Conservation (phyloP, 2,113 vertebrate species). For the Cisticola juncidis region DNA sequence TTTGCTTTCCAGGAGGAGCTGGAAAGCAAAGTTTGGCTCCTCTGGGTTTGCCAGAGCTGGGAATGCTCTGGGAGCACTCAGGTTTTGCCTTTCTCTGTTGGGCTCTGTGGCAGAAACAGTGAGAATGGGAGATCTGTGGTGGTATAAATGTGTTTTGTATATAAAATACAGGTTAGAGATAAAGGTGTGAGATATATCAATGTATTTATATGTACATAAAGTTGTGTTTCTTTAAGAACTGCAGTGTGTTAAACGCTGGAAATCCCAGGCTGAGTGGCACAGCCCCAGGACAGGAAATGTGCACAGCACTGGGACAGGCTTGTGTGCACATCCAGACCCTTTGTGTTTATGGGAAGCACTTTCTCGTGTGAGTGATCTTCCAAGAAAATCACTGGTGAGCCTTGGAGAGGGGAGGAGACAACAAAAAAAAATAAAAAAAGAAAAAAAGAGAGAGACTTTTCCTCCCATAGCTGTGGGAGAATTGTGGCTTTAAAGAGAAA, state of each 20-base stretch:
- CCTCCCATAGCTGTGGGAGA: background rate
- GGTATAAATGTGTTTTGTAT: background rate
- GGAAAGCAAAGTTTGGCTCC: background rate
- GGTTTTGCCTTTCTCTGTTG: too few relatives aligned
- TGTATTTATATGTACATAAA: background rate
- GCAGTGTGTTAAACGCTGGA: background rate
- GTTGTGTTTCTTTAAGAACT: background rate
- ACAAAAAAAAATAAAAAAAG: background rate
- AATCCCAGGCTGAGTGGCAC: background rate
- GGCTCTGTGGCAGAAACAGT: background rate
- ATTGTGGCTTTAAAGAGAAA: background rate
- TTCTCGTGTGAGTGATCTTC: background rate
- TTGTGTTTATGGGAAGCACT: background rate
- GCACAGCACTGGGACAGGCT: accelerated
- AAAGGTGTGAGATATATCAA: accelerated
- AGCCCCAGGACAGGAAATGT: background rate
- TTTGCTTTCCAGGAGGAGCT: background rate
- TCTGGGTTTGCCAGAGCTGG: background rate
- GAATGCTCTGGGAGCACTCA: background rate
- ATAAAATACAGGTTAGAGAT: accelerated
- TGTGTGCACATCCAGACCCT: background rate
- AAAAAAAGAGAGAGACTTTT: background rate
- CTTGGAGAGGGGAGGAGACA: background rate
- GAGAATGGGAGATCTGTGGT: background rate
- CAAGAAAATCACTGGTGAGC: background rate